Base-by-base conservation (phyloP, 37 sponge, comb jelly and placozoan species). In the Crambe crambe region DNA sequence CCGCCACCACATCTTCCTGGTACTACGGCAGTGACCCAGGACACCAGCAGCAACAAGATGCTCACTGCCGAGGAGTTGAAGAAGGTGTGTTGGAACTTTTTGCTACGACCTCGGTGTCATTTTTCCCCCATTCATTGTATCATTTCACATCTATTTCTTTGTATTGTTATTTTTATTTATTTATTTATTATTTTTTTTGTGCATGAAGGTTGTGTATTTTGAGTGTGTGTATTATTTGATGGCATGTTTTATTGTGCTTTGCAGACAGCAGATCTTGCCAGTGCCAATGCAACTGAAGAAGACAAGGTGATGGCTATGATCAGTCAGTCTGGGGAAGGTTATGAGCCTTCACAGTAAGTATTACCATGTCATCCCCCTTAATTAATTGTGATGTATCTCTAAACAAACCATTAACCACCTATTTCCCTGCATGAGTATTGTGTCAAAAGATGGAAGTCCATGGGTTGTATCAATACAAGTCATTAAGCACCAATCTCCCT, bases 301-400 rank as follows among this genome's bases (percentile, higher is more conserved):
- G 97, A 90, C n/a, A 97, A 93, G 80, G 62, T 97, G 42, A 78
- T 68, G 66, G 95, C 89, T 4, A 89, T 91, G 89, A 97, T 97
- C 85, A 87, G 59, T n/a, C 96, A 95, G 77, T 65, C 87, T 1
- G 83, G 85, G 4, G 87, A 85, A 32, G 90, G 70, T 36, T 95
- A 72, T 69, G 77, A 79, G 34, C 81, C 96, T 61, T 66, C 86
- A 26, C 61, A 81, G 96, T 91, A 82, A 43, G 87, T 74, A 5
- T 6, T n/a, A 12, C 4, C 37, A 1, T 62, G 51, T 6, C n/a
- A n/a, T n/a, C n/a, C n/a, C n/a, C n/a, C n/a, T n/a, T n/a, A n/a
- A n/a, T n/a, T n/a, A n/a, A n/a, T n/a, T n/a, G n/a, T n/a, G n/a
- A n/a, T n/a, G n/a, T n/a, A n/a, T n/a, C n/a, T n/a, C n/a, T n/a